A percentile compares a stretch with the other conserved stretches of the same genome.
Conservation (phyloP, 2,113 vertebrate species). For the Hepsetus odoe region DNA sequence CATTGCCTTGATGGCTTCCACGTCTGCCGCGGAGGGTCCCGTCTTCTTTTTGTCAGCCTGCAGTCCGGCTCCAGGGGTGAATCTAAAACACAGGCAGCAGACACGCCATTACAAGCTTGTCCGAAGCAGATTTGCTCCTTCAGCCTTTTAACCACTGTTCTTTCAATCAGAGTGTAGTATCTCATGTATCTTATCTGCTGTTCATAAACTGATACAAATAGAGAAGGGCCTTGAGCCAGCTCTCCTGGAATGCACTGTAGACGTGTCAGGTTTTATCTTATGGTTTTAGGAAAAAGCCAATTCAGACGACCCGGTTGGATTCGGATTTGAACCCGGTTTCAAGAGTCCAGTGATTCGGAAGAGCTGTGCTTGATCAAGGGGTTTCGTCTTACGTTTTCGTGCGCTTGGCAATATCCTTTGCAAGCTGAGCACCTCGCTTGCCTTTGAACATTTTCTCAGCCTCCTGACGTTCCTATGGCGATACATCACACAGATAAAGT, state of each 20-base stretch:
- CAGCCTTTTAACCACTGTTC: conserved; percentile 72
- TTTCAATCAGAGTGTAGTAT: conserved; percentile 65
- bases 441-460: conserved; percentile 99
- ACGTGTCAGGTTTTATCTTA: not conserved
- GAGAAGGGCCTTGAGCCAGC: conserved; percentile 74
- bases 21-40: conserved; percentile 88
- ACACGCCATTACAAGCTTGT: conserved; percentile 27
- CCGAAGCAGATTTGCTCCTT: conserved; percentile 69
- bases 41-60: conserved; percentile 89
- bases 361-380: conserved; percentile 76
- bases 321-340: conserved; percentile 24
- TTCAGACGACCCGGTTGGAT: not conserved
- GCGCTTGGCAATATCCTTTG: conserved; percentile 99
- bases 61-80: conserved; percentile 88
- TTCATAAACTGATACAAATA: conserved; percentile 90
- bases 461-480: conserved; percentile 96
- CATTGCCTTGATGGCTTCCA: conserved; percentile 95
- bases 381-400: conserved; percentile 96
- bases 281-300: conserved; percentile 27
- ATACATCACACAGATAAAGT: conserved; percentile 89
- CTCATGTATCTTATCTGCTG: conserved; percentile 92
- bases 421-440: conserved; percentile 98
- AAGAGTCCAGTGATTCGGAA: conserved; percentile 82
- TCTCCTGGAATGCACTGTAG: conserved; percentile 84
- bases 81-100: conserved; percentile 73